Evolutionary conservation across 92 coral and sea anemone genomes (phyloP), one percentile per base, ranked within the genome.

Genomic region (Palythoa heliodiscus): DNA sequence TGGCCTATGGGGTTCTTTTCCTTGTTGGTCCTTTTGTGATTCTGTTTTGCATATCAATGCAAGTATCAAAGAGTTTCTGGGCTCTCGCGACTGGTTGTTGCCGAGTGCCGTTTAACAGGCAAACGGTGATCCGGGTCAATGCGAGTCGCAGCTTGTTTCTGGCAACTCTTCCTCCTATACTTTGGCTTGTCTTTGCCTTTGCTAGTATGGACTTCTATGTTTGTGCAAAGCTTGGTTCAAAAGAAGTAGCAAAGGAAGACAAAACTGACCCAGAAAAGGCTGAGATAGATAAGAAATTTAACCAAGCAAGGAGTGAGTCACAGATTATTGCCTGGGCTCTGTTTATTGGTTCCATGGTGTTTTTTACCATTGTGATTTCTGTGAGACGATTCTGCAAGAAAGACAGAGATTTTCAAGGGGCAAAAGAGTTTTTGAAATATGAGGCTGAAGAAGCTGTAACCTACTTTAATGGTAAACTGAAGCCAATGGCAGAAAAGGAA

Each of bases 111-210:
- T 93, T 89, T 38, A 83, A 82, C 11, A 82, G 92, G 47, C 82
- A 89, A 47, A 87, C 87, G 19, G 43, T 85, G 61, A 52, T 91
- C 63, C 87, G 90, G 94, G 77, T 76, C 82, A 89, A 87, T 58
- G 83, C 97, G 48, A 82, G 89, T 25, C 82, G 80, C 50, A 86
- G 87, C 29, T 20, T 93, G 14, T 93, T 87, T 71, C 78, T 93
- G 11, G 93, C 94, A 5, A 77, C 69, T 39, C 57, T 93, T 39
- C 94, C 97, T 5, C 97, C 97, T 1, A 48, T 91, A 0, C 78
- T 93, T n/a, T 93, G 97, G 97, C 48, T 93, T 6, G 85, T 91
- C 7, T 89, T 90, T 40, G 93, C 90, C 1, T 93, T 91, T 74
- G 94, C 91, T 17, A 91, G 91, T 73, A 73, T 83, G 40, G 89